Evolutionary conservation across 2,797 vertebrate species (phyloP).

Genomic region (Delichon dasypus): DNA sequence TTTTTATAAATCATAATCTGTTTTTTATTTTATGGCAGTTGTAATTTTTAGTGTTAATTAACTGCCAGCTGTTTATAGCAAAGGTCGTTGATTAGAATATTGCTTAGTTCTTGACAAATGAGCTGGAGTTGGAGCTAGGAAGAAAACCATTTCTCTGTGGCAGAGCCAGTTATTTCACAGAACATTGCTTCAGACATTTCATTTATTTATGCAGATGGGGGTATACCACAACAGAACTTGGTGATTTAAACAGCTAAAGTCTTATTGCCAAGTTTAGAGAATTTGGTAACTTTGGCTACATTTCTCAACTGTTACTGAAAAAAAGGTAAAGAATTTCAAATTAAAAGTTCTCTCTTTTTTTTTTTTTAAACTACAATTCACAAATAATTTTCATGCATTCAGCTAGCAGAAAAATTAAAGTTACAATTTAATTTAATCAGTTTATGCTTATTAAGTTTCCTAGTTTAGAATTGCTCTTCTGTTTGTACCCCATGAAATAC

Average conservation of each 20-base stretch:
- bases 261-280: not conserved
- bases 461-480: not conserved
- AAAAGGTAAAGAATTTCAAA: not conserved
- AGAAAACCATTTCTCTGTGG: not conserved
- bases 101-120: not conserved
- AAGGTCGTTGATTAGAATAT: not conserved
- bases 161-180: not conserved
- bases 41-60: constrained; percentile 20
- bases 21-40: not conserved
- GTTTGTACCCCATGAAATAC: not conserved
- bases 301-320: not conserved
- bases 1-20: not conserved
- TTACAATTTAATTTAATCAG: not conserved
- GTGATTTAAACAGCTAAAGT: not conserved
- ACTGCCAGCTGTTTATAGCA: not conserved
- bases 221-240: not conserved
- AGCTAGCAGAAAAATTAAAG: not conserved
- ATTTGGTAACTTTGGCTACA: not conserved
- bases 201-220: not conserved
- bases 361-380: not conserved
- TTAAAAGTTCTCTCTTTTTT: not conserved
- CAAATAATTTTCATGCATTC: not conserved
- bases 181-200: not conserved
- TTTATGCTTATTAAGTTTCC: not conserved
- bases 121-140: not conserved